Evolutionary conservation across 1,140 invertebrate genomes (phyloP).

Genomic region (Drosophila bocki): DNA sequence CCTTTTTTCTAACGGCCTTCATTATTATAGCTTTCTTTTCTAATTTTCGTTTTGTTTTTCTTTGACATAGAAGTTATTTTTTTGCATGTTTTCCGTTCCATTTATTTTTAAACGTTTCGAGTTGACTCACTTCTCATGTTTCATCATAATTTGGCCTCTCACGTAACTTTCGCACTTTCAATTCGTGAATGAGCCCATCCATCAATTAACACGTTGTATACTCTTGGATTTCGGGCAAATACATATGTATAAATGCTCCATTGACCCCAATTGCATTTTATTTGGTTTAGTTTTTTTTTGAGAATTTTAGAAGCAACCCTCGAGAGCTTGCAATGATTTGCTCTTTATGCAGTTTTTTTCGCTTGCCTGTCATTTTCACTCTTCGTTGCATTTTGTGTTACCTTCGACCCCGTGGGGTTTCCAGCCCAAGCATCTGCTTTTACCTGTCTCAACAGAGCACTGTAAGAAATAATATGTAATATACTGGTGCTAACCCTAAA

Average conservation of each 20-base stretch:
- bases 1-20: background rate
- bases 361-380: slow-evolving; percentile 36
- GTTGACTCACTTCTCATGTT: slow-evolving; percentile 42
- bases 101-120: background rate
- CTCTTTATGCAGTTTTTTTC: slow-evolving; percentile 12
- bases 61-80: background rate
- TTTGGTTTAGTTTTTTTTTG: background rate
- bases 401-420: slow-evolving; percentile 29
- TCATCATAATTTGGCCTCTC: slow-evolving; percentile 26
- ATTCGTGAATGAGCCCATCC: slow-evolving; percentile 54
- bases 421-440: slow-evolving; percentile 1
- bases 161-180: slow-evolving; percentile 50
- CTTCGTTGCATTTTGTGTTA: slow-evolving; percentile 30
- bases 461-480: too few relatives aligned
- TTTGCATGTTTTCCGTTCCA: background rate
- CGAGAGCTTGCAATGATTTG: slow-evolving; percentile 18
- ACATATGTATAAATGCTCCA: background rate
- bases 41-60: background rate
- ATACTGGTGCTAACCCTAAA: too few relatives aligned
- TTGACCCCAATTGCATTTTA: slow-evolving; percentile 25
- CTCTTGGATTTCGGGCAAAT: background rate
- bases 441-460: background rate
- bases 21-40: background rate
- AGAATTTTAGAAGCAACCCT: slow-evolving; percentile 5
- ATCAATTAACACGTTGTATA: slow-evolving; percentile 50